phyloP scores from a whole-genome alignment of 2,797 vertebrate species.

The Brachyalestes nurse region DNA sequence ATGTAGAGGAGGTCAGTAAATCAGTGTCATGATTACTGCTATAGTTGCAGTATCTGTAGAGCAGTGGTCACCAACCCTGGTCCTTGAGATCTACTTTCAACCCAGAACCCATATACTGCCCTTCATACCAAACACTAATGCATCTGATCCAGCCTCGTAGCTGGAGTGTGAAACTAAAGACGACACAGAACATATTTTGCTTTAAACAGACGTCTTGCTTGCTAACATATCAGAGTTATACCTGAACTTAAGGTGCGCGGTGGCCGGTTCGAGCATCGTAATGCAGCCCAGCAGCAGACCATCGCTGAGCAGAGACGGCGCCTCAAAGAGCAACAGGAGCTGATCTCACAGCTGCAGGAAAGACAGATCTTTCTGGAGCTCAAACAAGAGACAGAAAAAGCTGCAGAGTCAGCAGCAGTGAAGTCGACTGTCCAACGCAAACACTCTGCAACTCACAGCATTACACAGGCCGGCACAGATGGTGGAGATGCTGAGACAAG shows the following conservation, averaged over 20 bases:
- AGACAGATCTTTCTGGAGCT: constrained; percentile 74
- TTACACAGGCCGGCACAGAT: neutral
- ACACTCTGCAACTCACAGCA: constrained; percentile 1
- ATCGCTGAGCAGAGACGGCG: constrained; percentile 85
- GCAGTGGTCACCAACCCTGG: too few species aligned
- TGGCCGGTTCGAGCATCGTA: constrained; percentile 73
- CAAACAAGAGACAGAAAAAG: constrained; percentile 69
- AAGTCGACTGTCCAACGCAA: neutral
- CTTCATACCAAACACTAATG: too few species aligned
- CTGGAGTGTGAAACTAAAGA: too few species aligned
- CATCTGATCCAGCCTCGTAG: too few species aligned
- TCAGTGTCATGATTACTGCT: too few species aligned
- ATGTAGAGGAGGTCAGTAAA: too few species aligned
- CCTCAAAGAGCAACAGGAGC: constrained; percentile 85
- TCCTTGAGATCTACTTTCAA: too few species aligned
- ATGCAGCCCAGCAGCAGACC: constrained; percentile 81
- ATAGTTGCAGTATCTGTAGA: too few species aligned
- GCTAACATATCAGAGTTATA: neutral
- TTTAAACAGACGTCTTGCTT: neutral
- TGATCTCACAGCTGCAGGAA: constrained; percentile 82
- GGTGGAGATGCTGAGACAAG: constrained; percentile 23
- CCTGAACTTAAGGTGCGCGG: constrained; percentile 27
- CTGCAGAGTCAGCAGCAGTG: constrained; percentile 21
- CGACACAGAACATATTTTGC: too few species aligned
- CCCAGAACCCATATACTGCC: too few species aligned